Base-by-base conservation (phyloP, 2,888 invertebrate genomes). In the Tetheella fluctuosa region DNA sequence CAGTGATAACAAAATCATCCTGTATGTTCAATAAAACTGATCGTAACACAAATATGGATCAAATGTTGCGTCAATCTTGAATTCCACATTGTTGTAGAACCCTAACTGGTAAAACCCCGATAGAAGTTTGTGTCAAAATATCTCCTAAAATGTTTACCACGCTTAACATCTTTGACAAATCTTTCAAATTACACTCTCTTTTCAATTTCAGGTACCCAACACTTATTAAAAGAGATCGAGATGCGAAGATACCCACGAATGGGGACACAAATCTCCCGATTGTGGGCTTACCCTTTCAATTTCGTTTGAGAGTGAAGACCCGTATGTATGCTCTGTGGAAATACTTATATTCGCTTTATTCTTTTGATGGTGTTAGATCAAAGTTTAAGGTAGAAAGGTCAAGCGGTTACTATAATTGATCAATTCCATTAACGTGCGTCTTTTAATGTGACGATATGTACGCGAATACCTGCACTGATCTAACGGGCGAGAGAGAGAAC, bases 271-370 rank as follows among this genome's bases (percentile, higher is more conserved):
- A 10, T 10, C 20, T 6, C 17, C 20, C 23, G 54, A 59, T 52
- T 62, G 55, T 23, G 57, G 54, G 55, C 25, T 37, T 55, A 62
- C 62, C 62, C 62, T 62, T 59, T 42, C 57, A 54, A 62, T 62
- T 62, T 57, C 58, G 55, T 48, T 48, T 55, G 55, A 23, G 55
- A 20, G 30, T 55, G 20, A 48, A 20, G 20, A 55, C 25, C 54
- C 34, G 59, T 52, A 59, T 62, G 57, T 58, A 54, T 57, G 42
- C 53, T 48, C 4, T 17, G 34, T 34, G 20, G 10, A 17, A 17
- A 23, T 30, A n/a, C n/a, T n/a, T n/a, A 54, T 4, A 54, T 54
- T 25, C 20, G 13, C 1, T 15, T 23, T 15, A 34, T 30, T 20
- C 37, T 37, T 55, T 55, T 30, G 34, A 34, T 30, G 20, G 20